Base-by-base conservation (phyloP, 2,888 invertebrate genomes). In the Carabus problematicus region DNA sequence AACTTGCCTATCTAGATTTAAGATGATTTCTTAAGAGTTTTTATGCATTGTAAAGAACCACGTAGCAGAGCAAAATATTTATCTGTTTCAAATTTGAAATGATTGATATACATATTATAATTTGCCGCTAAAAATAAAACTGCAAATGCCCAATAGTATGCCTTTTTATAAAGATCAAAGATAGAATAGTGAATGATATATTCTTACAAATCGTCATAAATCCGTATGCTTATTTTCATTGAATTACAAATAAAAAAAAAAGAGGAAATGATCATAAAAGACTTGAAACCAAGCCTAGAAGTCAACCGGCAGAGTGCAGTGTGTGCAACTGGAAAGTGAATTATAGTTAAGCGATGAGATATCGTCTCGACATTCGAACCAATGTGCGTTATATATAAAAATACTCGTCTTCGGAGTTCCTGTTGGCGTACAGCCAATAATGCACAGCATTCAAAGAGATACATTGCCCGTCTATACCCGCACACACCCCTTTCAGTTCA, bases 391-490 rank as follows among this genome's bases (percentile, higher is more conserved):
- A 56, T 56, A 19, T 56, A 56, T 56, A 29, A 29, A 56, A 29
- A 56, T 29, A 16, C 29, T 9, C 8, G 4, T 56, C 8, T 56
- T 9, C 12, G 29, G 16, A 56, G 56, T 56, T 56, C 56, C 56
- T 56, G 56, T 56, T 56, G 56, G 56, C 19, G 7, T 12, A 9
- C 29, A 19, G 56, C 56, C 56, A 56, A 56, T 56, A 56, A 56
- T 56, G 39, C 56, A 29, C 39, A 19, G 39, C 56, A 56, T 56
- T 56, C 19, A 29, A 12, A 45, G 45, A 12, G 2, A 11, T 45
- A 12, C 45, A 11, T 14, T 45, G 7, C 45, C 14, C 45, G 3
- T 14, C 7, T 11, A 8, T 54, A 16, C 16, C 54, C 11, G 54
- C 11, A 14, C 54, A 18, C 9, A 7, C 16, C 54, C 11, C 4